Evolutionary conservation across 2,113 vertebrate genomes (phyloP).

Genomic region (Fulica atra): DNA sequence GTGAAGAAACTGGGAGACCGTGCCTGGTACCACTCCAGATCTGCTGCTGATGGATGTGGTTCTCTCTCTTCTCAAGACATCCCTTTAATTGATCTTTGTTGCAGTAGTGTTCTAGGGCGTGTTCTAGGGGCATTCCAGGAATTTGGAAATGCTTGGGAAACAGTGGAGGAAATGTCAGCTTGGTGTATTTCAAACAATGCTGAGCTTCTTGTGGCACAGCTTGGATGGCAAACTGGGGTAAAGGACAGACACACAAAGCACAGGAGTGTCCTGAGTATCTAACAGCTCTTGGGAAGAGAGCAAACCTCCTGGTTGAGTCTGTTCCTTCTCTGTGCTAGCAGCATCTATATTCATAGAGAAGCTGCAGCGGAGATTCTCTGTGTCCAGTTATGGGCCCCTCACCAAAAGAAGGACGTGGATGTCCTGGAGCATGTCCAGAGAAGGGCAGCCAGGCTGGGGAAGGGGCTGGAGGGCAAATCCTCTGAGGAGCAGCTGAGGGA

Average conservation of each 20-base stretch:
- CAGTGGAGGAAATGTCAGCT: background rate
- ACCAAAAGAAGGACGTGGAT: too few relatives aligned
- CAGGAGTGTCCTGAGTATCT: background rate
- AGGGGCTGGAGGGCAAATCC: too few relatives aligned
- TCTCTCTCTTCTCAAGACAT: background rate
- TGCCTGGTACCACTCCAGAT: fast-evolving
- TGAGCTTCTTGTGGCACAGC: background rate
- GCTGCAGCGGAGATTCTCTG: background rate
- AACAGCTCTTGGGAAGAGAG: background rate
- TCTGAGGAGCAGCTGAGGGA: too few relatives aligned
- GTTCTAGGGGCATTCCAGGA: background rate
- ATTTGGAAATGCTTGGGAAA: background rate
- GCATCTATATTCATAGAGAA: background rate
- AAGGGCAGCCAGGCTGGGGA: too few relatives aligned
- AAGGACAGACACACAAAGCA: background rate
- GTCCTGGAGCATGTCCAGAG: too few relatives aligned
- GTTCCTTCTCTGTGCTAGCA: background rate
- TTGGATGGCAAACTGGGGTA: background rate
- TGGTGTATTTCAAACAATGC: background rate
- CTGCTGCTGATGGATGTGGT: background rate
- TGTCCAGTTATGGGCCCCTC: too few relatives aligned
- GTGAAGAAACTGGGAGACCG: background rate
- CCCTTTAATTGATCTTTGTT: background rate
- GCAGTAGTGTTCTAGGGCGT: background rate
- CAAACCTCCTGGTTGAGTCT: background rate